Percentiles rank a stretch among this genome's conserved stretches.
phyloP scores from a whole-genome alignment of 2,888 invertebrate genomes.

The Hydrotaea cyrtoneurina region DNA sequence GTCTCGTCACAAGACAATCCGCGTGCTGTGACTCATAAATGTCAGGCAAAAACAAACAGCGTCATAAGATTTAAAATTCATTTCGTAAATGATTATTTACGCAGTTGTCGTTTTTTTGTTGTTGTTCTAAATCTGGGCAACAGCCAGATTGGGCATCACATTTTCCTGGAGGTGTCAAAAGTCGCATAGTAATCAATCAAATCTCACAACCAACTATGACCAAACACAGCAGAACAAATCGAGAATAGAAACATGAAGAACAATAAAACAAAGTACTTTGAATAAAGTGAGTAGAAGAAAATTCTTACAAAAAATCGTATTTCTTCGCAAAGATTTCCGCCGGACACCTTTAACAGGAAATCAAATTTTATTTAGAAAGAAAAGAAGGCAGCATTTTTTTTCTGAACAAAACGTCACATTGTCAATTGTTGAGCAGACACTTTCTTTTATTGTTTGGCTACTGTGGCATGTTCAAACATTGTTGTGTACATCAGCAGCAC shows the following conservation, averaged over 20 bases:
- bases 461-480: constrained; percentile 57
- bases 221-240: constrained; percentile 74
- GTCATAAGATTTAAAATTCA: constrained; percentile 55
- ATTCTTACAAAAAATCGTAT: not conserved
- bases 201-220: constrained; percentile 68
- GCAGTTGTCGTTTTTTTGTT: constrained; percentile 50
- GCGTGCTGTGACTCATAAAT: constrained; percentile 50
- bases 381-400: not conserved
- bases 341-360: constrained; percentile 6
- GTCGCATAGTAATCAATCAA: constrained; percentile 79
- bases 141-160: no score
- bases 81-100: constrained; percentile 50
- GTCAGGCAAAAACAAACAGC: constrained; percentile 55
- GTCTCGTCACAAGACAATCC: not conserved
- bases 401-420: not conserved
- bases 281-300: not conserved
- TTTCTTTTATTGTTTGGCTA: constrained; percentile 37
- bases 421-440: constrained; percentile 18
- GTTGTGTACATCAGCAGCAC: constrained; percentile 36
- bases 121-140: not conserved
- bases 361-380: constrained; percentile 21
- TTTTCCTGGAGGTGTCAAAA: constrained; percentile 73
- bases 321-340: not conserved
- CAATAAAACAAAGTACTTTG: constrained; percentile 31
- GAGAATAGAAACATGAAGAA: constrained; percentile 52